phyloP scores from a whole-genome alignment of 1,140 invertebrate genomes.

The Drosophila leontia region DNA sequence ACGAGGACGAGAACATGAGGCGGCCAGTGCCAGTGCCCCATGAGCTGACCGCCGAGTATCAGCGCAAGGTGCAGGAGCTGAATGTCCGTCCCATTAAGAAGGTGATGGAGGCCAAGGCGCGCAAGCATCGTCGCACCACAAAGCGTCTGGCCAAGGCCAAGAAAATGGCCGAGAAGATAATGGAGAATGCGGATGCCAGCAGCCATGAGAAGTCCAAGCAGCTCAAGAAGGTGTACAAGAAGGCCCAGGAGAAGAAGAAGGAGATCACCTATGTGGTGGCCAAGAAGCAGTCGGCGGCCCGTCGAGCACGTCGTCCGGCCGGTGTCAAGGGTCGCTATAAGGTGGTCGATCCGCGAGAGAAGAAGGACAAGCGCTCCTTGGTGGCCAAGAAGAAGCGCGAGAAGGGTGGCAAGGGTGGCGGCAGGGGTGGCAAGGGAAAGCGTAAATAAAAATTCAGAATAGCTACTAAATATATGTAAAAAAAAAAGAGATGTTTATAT shows the following conservation, averaged over 20 bases:
- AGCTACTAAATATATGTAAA: conserved; percentile 11
- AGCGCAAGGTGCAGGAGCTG: conserved; percentile 92
- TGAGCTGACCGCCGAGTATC: conserved; percentile 90
- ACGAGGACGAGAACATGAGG: conserved; percentile 96
- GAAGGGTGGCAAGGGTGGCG: conserved; percentile 54
- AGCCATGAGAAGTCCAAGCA: conserved; percentile 96
- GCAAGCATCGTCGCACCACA: conserved; percentile 96
- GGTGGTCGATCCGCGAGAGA: conserved; percentile 97
- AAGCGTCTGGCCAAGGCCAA: conserved; percentile 96
- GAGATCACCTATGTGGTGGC: conserved; percentile 97
- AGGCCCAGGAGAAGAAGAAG: conserved; percentile 94
- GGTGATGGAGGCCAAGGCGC: conserved; percentile 98
- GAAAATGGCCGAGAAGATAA: conserved; percentile 96
- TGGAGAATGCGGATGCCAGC: conserved; percentile 95
- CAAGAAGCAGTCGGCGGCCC: conserved; percentile 94
- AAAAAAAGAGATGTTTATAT: conserved; percentile 1
- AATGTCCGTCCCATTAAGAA: conserved; percentile 98
- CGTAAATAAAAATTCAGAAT: conserved; percentile 10
- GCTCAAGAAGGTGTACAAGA: conserved; percentile 97
- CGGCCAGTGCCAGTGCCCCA: conserved; percentile 92
- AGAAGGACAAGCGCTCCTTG: conserved; percentile 93
- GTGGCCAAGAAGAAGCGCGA: conserved; percentile 87
- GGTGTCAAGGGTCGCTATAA: conserved; percentile 97
- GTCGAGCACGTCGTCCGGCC: conserved; percentile 90
- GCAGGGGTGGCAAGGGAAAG: conserved; percentile 35